Base-by-base conservation (phyloP, 2,888 invertebrate genomes). In the Hedya salicella region DNA sequence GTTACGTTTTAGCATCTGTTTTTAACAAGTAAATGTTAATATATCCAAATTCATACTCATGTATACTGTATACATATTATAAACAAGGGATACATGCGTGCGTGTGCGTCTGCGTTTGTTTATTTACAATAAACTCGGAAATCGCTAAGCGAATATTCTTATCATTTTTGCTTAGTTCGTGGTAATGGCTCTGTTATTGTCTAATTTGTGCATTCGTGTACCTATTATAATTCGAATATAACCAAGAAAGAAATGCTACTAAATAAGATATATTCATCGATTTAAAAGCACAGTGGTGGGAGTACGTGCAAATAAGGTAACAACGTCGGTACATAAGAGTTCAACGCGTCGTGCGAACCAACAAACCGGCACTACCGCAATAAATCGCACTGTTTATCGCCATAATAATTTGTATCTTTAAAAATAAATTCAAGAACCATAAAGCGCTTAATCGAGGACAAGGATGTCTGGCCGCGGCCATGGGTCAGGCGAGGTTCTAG, bases 371-470 rank as follows among this genome's bases (percentile, higher is more conserved):
- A 13, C n/a, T 32, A 52, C 30, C 36, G 59, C 54, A 44, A 61
- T 56, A 69, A 69, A 70, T 53, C 19, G 52, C 62, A 50, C 60
- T 62, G 44, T 71, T 69, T 66, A 68, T 70, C 61, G 57, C 66
- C 57, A 63, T 68, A 46, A 67, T 74, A 75, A 76, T 76, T 75
- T 72, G 63, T 73, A 71, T 72, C 70, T 70, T n/a, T 72, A 72
- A 77, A 78, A 77, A 78, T 73, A 83, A 84, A 88, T 85, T 85
- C 79, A 85, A 83, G 83, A 83, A 78, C 76, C 74, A 83, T 86
- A 87, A 88, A 90, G 82, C 83, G 86, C 85, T 85, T 86, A 86
- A 91, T 89, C 87, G 89, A 82, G 91, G 88, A 83, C 91, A 91
- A 91, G 91, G 91, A 89, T 89, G 82, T 82, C 82, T 74, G 79